Conservation (phyloP, 2,888 invertebrate genomes). For the Phasia obesa region DNA sequence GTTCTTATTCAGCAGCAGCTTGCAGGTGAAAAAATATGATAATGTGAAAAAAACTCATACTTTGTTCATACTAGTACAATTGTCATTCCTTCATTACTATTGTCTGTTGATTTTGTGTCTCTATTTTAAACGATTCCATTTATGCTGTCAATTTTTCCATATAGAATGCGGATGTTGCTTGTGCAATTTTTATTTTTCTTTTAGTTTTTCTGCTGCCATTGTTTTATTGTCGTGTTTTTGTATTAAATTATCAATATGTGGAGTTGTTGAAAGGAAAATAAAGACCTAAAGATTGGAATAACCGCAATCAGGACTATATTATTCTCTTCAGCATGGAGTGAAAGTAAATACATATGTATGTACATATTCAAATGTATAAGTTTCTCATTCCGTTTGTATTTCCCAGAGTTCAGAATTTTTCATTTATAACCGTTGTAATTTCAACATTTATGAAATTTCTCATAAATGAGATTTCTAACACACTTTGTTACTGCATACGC, state of each 20-base stretch:
- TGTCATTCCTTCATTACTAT: conserved; percentile 40
- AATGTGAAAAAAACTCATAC: conserved; percentile 53
- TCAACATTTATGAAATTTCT: too few species aligned
- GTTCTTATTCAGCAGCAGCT: conserved; percentile 16
- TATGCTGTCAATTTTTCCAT: conserved; percentile 49
- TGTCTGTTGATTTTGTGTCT: conserved; percentile 33
- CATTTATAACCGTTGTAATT: too few species aligned
- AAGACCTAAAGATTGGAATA: too few species aligned
- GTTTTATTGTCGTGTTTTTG: conserved; percentile 36
- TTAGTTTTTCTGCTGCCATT: conserved; percentile 8
- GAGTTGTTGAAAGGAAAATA: conserved; percentile 25
- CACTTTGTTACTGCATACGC: too few species aligned
- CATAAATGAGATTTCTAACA: too few species aligned
- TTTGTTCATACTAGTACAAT: conserved; percentile 46
- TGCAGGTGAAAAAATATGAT: neutral
- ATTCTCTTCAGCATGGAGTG: too few species aligned
- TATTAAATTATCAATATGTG: conserved; percentile 52
- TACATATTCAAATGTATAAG: too few species aligned
- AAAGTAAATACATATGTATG: too few species aligned
- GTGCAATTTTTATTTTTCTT: conserved; percentile 44
- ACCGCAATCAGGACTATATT: too few species aligned
- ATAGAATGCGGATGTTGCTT: conserved; percentile 48
- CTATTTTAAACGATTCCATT: conserved; percentile 33
- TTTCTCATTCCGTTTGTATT: too few species aligned
- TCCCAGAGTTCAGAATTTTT: too few species aligned